phyloP scores from a whole-genome alignment of 2,113 vertebrate species.

The Patagioenas fasciata region DNA sequence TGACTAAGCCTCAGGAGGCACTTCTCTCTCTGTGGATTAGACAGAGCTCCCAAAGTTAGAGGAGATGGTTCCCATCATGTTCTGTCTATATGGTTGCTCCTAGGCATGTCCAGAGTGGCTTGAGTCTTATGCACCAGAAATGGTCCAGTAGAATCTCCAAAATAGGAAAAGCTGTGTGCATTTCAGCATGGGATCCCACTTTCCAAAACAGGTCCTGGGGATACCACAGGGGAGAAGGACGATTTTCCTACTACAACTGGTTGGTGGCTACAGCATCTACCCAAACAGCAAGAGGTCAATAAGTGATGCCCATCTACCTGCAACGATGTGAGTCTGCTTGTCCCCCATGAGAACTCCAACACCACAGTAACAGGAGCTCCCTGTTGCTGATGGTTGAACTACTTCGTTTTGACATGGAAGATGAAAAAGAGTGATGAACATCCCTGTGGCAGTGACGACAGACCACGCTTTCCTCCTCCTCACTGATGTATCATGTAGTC shows the following conservation, averaged over 20 bases:
- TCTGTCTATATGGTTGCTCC: not conserved
- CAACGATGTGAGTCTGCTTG: not conserved
- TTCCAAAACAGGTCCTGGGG: not conserved
- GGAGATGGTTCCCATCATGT: not conserved
- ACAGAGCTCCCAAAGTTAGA: not conserved
- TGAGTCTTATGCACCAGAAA: not conserved
- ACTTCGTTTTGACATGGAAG: too few species aligned
- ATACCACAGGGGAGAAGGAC: not conserved
- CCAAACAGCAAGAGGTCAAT: not conserved
- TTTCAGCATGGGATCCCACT: not conserved
- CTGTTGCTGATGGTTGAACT: not conserved
- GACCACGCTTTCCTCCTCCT: not conserved
- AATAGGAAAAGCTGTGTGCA: not conserved
- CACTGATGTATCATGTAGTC: not conserved
- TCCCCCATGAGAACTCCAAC: not conserved
- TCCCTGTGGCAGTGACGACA: accelerated
- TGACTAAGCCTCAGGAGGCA: not conserved
- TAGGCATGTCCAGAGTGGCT: not conserved
- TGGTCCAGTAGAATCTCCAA: not conserved
- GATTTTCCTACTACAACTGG: not conserved
- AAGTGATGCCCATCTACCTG: not conserved
- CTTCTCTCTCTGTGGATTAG: not conserved
- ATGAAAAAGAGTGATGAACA: not conserved
- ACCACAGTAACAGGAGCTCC: not conserved
- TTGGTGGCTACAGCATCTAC: not conserved